phyloP scores from a whole-genome alignment of 2,113 vertebrate genomes.

The Phasianus colchicus region DNA sequence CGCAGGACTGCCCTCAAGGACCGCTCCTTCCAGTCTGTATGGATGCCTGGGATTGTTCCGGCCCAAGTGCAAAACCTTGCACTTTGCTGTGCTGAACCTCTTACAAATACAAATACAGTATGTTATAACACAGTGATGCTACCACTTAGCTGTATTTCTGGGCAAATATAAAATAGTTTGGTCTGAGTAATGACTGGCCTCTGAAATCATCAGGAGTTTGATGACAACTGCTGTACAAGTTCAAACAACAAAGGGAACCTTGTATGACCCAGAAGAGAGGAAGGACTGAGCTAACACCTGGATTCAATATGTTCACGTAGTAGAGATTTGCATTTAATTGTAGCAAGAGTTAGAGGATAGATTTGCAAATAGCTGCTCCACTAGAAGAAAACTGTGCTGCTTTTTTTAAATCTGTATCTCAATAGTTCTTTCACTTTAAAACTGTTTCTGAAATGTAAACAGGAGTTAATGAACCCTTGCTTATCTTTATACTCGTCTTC shows the following conservation, averaged over 20 bases:
- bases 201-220: slow-evolving; percentile 24
- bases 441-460: background rate
- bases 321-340: slow-evolving; percentile 8
- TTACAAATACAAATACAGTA: too few species aligned
- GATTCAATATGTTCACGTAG: slow-evolving; percentile 19
- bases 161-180: background rate
- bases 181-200: background rate
- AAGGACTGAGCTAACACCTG: slow-evolving; percentile 29
- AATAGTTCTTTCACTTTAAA: background rate
- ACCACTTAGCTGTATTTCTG: background rate
- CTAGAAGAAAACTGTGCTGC: background rate
- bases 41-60: too few species aligned
- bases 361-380: background rate
- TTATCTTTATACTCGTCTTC: background rate
- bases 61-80: too few species aligned
- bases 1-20: too few species aligned
- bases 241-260: slow-evolving; percentile 13
- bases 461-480: background rate
- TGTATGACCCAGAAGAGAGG: slow-evolving; percentile 9
- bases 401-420: background rate
- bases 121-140: background rate
- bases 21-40: too few species aligned
- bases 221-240: background rate
- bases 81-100: too few species aligned
- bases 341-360: background rate